These are phyloP conservation scores for Grammomys dolichurus DNA, from an alignment of 2,113 vertebrate species.

Conservation along the genomic window DNA sequence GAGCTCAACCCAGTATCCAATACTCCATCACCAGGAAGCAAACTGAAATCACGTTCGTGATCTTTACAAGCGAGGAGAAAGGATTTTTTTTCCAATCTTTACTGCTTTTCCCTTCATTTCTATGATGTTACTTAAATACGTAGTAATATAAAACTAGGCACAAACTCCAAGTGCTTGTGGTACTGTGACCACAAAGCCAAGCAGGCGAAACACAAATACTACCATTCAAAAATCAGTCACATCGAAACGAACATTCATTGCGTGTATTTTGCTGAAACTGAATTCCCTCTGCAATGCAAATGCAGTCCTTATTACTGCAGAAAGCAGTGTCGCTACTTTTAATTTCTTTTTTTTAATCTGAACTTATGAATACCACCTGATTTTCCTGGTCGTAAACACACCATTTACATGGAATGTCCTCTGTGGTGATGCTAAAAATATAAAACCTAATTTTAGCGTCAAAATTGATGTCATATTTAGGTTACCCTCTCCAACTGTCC, in stretches of 20 bases:
- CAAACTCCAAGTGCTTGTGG: neutral
- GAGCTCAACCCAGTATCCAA: neutral
- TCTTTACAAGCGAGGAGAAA: neutral
- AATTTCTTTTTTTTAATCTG: neutral
- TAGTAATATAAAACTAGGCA: constrained; percentile 19
- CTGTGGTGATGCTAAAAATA: neutral
- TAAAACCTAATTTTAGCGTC: neutral
- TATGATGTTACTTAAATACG: constrained; percentile 32
- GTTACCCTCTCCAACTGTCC: neutral
- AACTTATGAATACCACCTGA: neutral
- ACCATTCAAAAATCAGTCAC: neutral
- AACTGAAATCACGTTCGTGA: neutral
- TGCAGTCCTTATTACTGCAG: neutral
- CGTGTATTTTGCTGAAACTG: constrained; percentile 28
- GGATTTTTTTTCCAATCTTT: neutral
- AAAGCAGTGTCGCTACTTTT: neutral
- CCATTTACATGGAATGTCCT: constrained; percentile 4
- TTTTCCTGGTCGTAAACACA: neutral
- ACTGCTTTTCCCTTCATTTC: constrained; percentile 33
- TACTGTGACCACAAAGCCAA: neutral
- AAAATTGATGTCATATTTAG: neutral
- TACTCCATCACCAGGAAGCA: neutral
- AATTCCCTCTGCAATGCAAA: neutral
- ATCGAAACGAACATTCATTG: constrained; percentile 30
- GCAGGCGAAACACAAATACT: constrained; percentile 26